phyloP scores from a whole-genome alignment of 2,113 vertebrate species.

The Columba livia region DNA sequence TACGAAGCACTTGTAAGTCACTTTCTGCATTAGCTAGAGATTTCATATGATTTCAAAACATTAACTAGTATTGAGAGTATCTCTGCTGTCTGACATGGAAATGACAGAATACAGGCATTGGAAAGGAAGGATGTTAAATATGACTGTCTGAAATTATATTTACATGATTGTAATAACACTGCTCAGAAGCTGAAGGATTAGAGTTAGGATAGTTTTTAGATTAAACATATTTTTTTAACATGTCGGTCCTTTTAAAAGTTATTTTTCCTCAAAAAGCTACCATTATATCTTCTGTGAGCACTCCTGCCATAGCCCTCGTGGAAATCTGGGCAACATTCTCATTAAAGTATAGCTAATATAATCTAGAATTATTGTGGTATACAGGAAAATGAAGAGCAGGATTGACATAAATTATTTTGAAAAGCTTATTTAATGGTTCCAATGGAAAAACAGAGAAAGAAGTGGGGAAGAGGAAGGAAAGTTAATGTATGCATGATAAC shows the following conservation, averaged over 20 bases:
- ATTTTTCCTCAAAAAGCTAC: background rate
- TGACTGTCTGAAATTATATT: background rate
- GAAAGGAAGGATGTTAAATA: background rate
- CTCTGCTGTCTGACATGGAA: background rate
- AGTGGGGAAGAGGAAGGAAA: background rate
- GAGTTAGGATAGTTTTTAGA: background rate
- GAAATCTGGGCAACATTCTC: background rate
- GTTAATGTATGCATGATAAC: background rate
- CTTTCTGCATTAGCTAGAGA: background rate
- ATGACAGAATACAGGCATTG: background rate
- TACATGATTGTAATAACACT: background rate
- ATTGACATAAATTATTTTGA: background rate
- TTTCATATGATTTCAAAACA: background rate
- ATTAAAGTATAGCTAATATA: background rate
- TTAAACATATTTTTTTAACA: background rate
- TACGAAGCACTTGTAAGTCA: background rate
- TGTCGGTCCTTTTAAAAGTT: background rate
- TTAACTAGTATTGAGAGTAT: background rate
- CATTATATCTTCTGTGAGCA: background rate
- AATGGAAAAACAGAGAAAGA: background rate
- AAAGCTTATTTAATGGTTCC: background rate
- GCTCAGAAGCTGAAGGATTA: background rate
- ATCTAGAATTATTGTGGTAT: background rate
- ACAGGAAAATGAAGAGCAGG: background rate
- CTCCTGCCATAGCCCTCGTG: background rate